A percentile compares a stretch with the other conserved stretches of the same genome.
phyloP scores from a whole-genome alignment of 2,888 invertebrate genomes.

The Crematogaster levior region DNA sequence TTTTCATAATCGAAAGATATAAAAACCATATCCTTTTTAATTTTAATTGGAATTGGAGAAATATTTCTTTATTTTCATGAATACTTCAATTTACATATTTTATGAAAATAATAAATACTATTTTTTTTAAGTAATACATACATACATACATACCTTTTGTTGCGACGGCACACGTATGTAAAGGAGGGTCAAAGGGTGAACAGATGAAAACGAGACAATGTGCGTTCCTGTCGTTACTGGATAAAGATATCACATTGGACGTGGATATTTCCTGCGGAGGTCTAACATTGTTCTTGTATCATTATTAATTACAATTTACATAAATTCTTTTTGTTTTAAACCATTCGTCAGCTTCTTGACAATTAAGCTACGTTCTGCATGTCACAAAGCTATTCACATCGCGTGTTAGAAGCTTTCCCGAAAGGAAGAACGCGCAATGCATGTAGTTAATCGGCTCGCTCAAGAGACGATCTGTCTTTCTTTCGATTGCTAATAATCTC shows the following conservation, averaged over 20 bases:
- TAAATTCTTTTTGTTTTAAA: constrained; percentile 57
- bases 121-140: background rate
- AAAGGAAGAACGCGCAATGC: constrained; percentile 80
- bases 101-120: background rate
- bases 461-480: constrained; percentile 75
- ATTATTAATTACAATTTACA: constrained; percentile 75
- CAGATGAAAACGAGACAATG: constrained; percentile 77
- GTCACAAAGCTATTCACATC: constrained; percentile 70
- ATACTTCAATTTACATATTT: background rate
- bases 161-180: constrained; percentile 69
- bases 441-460: constrained; percentile 66
- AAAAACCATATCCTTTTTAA: background rate
- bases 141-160: too few relatives aligned
- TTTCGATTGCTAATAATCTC: constrained; percentile 72
- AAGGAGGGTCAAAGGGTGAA: constrained; percentile 76
- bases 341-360: constrained; percentile 65
- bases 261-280: constrained; percentile 47
- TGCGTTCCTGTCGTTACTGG: constrained; percentile 61
- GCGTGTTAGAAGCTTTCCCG: constrained; percentile 78
- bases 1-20: background rate
- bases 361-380: constrained; percentile 66
- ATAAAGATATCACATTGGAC: constrained; percentile 74
- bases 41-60: background rate
- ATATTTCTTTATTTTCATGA: too few relatives aligned
- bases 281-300: constrained; percentile 58